These are phyloP conservation scores for Neopelma chrysocephalum DNA, from an alignment of 2,797 vertebrate genomes.

Conservation along the genomic window DNA sequence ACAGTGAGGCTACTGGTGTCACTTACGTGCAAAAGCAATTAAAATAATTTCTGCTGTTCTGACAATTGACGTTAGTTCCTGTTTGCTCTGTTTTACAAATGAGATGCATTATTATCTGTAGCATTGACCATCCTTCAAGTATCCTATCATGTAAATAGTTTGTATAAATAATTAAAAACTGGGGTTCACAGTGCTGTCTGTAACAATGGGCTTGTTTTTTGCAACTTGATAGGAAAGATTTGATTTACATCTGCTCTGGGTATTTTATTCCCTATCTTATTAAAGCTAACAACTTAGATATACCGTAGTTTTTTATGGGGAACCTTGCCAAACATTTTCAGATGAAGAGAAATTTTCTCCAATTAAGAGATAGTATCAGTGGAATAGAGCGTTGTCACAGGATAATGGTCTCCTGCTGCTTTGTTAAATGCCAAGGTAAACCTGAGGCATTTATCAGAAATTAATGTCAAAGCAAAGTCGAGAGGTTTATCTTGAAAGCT, in stretches of 20 bases:
- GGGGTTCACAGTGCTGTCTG: constrained; percentile 52
- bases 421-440: constrained; percentile 75
- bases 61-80: not conserved
- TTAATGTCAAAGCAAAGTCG: constrained; percentile 75
- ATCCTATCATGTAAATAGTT: constrained; percentile 45
- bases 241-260: constrained; percentile 76
- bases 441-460: constrained; percentile 72
- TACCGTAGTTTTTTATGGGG: constrained; percentile 51
- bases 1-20: not conserved
- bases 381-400: constrained; percentile 69
- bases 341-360: constrained; percentile 73
- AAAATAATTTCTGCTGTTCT: constrained; percentile 40
- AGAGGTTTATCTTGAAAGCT: constrained; percentile 63
- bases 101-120: constrained; percentile 18
- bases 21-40: constrained; percentile 8
- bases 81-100: constrained; percentile 27
- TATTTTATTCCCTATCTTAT: constrained; percentile 76
- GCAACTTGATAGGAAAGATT: constrained; percentile 67
- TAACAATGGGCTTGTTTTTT: constrained; percentile 69
- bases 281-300: constrained; percentile 71
- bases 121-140: constrained; percentile 28
- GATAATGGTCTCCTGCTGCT: constrained; percentile 72
- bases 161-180: constrained; percentile 72
- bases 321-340: constrained; percentile 71
- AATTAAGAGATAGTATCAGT: constrained; percentile 73